Base-by-base conservation (phyloP, 2,113 vertebrate species). In the Pyrgilauda ruficollis region DNA sequence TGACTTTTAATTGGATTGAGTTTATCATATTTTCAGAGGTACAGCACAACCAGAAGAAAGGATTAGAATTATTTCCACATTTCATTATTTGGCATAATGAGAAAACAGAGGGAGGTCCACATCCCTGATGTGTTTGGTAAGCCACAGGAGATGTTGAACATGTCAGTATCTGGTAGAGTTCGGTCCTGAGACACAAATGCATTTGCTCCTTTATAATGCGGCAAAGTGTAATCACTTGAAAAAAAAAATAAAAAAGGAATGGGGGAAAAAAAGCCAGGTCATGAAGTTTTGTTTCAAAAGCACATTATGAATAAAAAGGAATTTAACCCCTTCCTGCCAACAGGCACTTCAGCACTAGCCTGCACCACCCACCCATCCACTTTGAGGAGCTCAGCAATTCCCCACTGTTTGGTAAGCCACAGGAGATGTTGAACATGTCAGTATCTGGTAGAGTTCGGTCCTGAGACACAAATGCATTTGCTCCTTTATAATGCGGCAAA, bases 1-100 rank as follows among this genome's bases (percentile, higher is more conserved):
- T 97, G 97, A 98, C 98, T 98, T 98, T 98, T 98, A 98, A 98
- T 98, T 98, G 98, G 98, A 98, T 98, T 98, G 98, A 98, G 98
- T 98, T 98, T 98, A 98, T 98, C 98, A 94, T 98, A 97, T 98
- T 98, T 98, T 97, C 97, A 97, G 98, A 97, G 95, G 96, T 98
- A 97, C 87, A 44, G 96, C 97, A 96, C 97, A 97, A 97, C 82
- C 91, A 98, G 97, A 97, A 98, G 98, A 97, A 98, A 98, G 98
- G 98, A 98, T 98, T 98, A 98, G 96, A 96, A 96, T 98, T 98
- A 98, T 98, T 98, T 98, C 97, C 98, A 98, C 97, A 97, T 98
- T 98, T 98, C 97, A 98, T 98, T 98, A 98, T 98, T 98, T 97
- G 98, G 95, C 97, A 98, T 98, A 98, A 98, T 98, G 98, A 98